These are phyloP conservation scores for Metridium senile DNA, from an alignment of 92 coral and sea anemone species.

Conservation along the genomic window DNA sequence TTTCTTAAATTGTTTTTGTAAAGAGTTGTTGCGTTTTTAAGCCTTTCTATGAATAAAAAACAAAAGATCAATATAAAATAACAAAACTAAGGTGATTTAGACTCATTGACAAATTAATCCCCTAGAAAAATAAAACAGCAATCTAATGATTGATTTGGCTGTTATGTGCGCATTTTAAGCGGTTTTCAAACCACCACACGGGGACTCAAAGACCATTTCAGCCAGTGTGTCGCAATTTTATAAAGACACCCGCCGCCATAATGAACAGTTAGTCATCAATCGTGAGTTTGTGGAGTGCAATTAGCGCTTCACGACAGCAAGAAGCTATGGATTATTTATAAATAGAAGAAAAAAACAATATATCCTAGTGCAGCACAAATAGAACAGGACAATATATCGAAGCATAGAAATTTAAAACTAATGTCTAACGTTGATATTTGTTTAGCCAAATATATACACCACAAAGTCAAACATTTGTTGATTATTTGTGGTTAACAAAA, in stretches of 20 bases:
- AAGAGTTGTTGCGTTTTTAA: neutral
- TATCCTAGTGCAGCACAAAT: no score
- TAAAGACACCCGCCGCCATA: constrained; percentile 14
- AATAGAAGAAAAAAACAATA: no score
- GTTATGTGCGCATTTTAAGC: neutral
- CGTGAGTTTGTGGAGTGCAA: neutral
- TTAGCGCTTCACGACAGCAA: neutral
- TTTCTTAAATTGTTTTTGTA: neutral
- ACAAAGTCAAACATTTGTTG: no score
- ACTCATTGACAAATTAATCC: neutral
- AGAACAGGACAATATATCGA: no score
- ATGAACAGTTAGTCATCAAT: neutral
- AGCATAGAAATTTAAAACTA: no score
- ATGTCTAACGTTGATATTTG: no score
- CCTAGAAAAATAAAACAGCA: neutral
- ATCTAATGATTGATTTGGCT: neutral
- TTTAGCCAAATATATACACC: no score
- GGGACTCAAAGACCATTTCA: neutral
- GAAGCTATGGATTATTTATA: neutral
- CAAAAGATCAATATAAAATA: neutral
- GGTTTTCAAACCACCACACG: neutral
- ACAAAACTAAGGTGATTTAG: neutral
- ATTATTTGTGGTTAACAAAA: neutral
- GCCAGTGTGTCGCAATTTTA: constrained; percentile 15
- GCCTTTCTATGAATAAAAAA: neutral